Percentiles rank a stretch among this genome's conserved stretches.
Conservation (phyloP, 2,113 vertebrate species). For the Protomyctophum bolini region DNA sequence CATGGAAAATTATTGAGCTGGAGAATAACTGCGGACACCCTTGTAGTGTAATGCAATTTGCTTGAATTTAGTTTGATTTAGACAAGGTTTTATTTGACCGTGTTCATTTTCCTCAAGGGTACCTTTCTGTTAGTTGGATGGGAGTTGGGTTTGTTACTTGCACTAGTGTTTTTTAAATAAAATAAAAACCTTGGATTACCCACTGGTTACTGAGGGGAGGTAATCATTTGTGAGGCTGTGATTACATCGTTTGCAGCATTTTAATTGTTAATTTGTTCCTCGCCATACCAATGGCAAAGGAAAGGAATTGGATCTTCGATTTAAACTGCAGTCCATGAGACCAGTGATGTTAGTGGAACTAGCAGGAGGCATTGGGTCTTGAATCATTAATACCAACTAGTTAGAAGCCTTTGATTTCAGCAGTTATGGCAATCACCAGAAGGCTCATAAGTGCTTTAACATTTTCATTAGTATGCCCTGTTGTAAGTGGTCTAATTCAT, state of each 20-base stretch:
- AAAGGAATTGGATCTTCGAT: slow-evolving; percentile 49
- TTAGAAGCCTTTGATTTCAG: slow-evolving; percentile 9
- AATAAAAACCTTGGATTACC: slow-evolving; percentile 22
- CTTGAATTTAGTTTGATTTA: slow-evolving; percentile 36
- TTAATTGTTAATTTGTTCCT: slow-evolving; percentile 30
- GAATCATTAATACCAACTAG: slow-evolving; percentile 24
- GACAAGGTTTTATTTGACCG: slow-evolving; percentile 17
- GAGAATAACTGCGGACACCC: slow-evolving; percentile 39
- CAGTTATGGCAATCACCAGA: neutral
- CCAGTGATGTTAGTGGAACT: slow-evolving; percentile 26
- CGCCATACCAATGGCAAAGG: slow-evolving; percentile 23
- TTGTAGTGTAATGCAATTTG: slow-evolving; percentile 42
- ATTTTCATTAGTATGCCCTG: no score
- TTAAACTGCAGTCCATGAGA: slow-evolving; percentile 64
- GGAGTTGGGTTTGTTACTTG: slow-evolving; percentile 24
- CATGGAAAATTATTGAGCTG: slow-evolving; percentile 51
- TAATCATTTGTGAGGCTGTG: slow-evolving; percentile 53
- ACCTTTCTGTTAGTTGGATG: neutral
- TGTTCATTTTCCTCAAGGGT: slow-evolving; percentile 42
- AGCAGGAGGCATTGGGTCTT: slow-evolving; percentile 22
- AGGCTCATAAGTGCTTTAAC: neutral
- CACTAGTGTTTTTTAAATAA: slow-evolving; percentile 28
- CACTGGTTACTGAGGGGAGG: slow-evolving; percentile 39
- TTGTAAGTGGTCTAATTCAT: no score
- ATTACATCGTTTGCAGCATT: slow-evolving; percentile 57